Evolutionary conservation across 92 coral and sea anemone species (phyloP), one percentile per base, ranked within the genome.

Genomic region (Umimayanthus chanpuru): DNA sequence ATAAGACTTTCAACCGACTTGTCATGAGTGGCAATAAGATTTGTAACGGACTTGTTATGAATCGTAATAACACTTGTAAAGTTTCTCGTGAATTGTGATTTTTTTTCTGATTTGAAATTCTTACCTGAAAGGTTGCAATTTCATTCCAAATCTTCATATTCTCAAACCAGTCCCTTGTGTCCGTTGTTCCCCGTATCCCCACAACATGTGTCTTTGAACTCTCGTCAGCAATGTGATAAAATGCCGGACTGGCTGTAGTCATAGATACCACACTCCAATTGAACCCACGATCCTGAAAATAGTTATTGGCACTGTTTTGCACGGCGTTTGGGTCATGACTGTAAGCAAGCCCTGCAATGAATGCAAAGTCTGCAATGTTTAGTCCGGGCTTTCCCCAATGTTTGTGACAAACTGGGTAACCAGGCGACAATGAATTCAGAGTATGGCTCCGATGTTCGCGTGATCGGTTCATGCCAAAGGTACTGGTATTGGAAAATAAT

Each of bases 81-180:
- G 65, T 14, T 1, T 56, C 9, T 6, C 1, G 50, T 20, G 11
- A 20, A 56, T 56, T 20, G 65, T 56, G 50, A n/a, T n/a, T 1
- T 20, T 61, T 61, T 56, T 61, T 61, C 68, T 61, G 26, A 25
- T 61, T 61, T 61, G 9, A 61, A 61, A 36, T 16, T 74, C 79
- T 74, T 74, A 74, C 79, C 76, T 92, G 96, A 81, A 91, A 94
- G 43, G 93, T 89, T 9, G 90, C 89, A 10, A 94, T 86, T 79
- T 92, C 96, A 74, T 93, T 92, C 93, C 94, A 94, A 11, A 94
- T 65, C 49, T 94, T 94, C 18, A 77, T 50, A 73, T 92, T 82
- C 85, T 92, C 90, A 30, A 88, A 81, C 96, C 96, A 94, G 58
- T 94, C 96, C 14, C 94, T 36, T 1, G 80, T 67, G n/a, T 77